Evolutionary conservation across 2,113 vertebrate genomes (phyloP).

Genomic region (Puffinus mauretanicus): DNA sequence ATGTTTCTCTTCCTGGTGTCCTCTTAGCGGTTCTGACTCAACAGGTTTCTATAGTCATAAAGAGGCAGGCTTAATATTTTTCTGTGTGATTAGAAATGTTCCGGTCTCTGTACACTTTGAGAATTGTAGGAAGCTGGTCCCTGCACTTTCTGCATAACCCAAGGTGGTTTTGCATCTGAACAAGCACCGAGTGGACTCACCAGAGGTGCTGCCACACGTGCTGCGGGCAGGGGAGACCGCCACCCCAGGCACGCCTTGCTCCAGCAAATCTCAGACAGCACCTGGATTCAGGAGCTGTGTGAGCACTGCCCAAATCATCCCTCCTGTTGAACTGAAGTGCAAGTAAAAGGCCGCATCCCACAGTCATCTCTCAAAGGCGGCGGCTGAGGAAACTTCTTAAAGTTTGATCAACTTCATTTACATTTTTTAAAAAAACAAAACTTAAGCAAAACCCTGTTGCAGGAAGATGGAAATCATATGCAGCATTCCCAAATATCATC

Average conservation of each 20-base stretch:
- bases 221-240: neutral
- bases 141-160: neutral
- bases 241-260: rapidly evolving
- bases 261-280: neutral
- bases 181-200: neutral
- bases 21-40: neutral
- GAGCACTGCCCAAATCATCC: neutral
- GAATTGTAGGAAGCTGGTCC: neutral
- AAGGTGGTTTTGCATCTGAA: neutral
- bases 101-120: rapidly evolving
- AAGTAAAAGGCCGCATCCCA: neutral
- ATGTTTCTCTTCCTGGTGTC: neutral
- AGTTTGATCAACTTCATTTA: neutral
- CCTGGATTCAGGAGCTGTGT: neutral
- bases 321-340: neutral
- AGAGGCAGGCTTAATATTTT: neutral
- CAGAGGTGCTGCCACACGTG: rapidly evolving
- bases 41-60: neutral
- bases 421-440: neutral
- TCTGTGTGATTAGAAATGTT: neutral
- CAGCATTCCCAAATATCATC: neutral
- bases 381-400: neutral
- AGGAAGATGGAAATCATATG: neutral
- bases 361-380: neutral
- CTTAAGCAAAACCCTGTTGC: neutral